Evolutionary conservation across 2,888 invertebrate species (phyloP).

Genomic region (Melieria crassipennis): DNA sequence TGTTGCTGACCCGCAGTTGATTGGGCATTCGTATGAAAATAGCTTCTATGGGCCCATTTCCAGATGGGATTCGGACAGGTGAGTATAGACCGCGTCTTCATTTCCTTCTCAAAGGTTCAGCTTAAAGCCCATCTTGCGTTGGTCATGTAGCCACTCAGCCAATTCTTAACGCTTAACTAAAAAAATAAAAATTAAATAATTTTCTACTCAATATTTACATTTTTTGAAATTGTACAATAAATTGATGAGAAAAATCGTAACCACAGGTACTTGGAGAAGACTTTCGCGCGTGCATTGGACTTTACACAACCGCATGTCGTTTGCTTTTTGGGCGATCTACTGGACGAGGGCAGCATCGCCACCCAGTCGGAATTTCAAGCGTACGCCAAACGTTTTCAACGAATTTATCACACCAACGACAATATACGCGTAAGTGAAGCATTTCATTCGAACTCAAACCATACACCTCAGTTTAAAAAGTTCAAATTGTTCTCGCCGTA

Average conservation of each 20-base stretch:
- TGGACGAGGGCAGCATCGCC: constrained; percentile 92
- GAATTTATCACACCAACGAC: constrained; percentile 67
- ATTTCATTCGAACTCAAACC: background rate
- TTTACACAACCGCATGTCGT: constrained; percentile 84
- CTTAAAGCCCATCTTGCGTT: too few relatives aligned
- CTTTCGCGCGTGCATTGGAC: constrained; percentile 77
- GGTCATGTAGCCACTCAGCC: too few relatives aligned
- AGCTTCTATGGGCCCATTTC: constrained; percentile 75
- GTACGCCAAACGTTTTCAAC: constrained; percentile 79
- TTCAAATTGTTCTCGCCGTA: constrained; percentile 54
- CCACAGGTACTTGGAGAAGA: constrained; percentile 77
- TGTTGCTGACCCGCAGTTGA: constrained; percentile 92
- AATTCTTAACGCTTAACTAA: too few relatives aligned
- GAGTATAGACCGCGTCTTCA: constrained; percentile 41
- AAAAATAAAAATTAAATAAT: too few relatives aligned
- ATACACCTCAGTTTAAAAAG: constrained; percentile 37
- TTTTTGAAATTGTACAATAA: too few relatives aligned
- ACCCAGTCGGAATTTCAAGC: constrained; percentile 75
- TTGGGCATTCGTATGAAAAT: constrained; percentile 81
- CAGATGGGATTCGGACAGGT: constrained; percentile 92
- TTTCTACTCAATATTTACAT: too few relatives aligned
- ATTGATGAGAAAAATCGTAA: background rate
- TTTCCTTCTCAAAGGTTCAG: too few relatives aligned
- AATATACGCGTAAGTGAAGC: constrained; percentile 50
- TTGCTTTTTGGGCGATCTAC: constrained; percentile 91